A percentile compares a stretch with the other conserved stretches of the same genome.
phyloP scores from a whole-genome alignment of 2,113 vertebrate genomes.

The Ictidomys tridecemlineatus region DNA sequence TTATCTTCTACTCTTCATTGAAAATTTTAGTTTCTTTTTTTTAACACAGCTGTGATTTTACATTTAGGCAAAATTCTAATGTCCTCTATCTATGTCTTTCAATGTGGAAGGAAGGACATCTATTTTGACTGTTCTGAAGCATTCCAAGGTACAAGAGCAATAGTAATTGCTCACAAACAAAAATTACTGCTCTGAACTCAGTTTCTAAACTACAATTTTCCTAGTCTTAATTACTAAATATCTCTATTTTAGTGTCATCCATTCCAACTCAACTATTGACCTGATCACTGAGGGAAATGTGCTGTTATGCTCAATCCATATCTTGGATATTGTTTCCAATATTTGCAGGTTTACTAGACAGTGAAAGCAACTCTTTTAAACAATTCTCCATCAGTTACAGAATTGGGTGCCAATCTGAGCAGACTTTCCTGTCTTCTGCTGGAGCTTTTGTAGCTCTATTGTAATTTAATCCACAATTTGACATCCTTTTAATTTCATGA shows the following conservation, averaged over 20 bases:
- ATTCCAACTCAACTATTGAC: not conserved
- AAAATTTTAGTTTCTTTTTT: not conserved
- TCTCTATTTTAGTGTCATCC: not conserved
- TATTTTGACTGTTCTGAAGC: not conserved
- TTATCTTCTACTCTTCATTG: not conserved
- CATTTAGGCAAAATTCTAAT: not conserved
- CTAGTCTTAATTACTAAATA: not conserved
- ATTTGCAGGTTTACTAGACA: not conserved
- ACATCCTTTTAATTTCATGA: not conserved
- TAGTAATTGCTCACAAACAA: not conserved
- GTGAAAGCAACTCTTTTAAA: not conserved
- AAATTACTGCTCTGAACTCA: not conserved
- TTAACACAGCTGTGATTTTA: not conserved
- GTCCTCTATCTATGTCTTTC: not conserved
- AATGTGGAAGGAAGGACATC: not conserved
- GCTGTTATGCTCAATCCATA: not conserved
- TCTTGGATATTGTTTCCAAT: not conserved
- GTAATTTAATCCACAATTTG: not conserved
- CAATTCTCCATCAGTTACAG: not conserved
- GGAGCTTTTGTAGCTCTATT: not conserved
- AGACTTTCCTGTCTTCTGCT: rapidly evolving
- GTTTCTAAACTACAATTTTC: not conserved
- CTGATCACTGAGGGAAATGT: not conserved
- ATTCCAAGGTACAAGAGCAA: not conserved
- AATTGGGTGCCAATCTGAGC: not conserved